Conservation (phyloP, 2,113 vertebrate genomes). For the Tympanuchus pallidicinctus region DNA sequence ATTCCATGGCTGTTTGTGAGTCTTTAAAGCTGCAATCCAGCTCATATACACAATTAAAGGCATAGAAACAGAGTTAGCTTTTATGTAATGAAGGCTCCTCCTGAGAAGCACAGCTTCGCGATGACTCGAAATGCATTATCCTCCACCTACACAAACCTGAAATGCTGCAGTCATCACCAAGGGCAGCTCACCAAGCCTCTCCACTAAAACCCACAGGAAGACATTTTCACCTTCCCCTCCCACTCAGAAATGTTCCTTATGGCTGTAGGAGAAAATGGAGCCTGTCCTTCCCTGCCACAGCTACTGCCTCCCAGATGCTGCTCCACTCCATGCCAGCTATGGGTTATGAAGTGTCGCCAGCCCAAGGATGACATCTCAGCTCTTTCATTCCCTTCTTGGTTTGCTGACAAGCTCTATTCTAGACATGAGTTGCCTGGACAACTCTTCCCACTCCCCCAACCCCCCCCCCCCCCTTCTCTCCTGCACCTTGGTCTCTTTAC, state of each 20-base stretch:
- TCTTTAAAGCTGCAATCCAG: slow-evolving; percentile 7
- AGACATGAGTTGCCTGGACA: background rate
- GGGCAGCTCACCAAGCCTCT: background rate
- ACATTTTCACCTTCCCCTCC: background rate
- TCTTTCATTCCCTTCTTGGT: background rate
- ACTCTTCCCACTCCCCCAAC: background rate
- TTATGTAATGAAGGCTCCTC: slow-evolving; percentile 7
- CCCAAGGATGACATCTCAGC: background rate
- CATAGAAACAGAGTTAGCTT: slow-evolving; percentile 12
- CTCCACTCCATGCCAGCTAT: background rate
- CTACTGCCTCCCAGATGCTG: background rate
- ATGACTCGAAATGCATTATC: background rate
- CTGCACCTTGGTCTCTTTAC: background rate
- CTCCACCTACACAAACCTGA: background rate
- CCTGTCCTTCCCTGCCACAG: background rate
- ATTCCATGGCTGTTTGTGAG: background rate
- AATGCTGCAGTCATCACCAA: background rate
- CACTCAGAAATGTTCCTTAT: background rate
- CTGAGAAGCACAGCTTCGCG: background rate
- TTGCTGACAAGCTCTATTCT: background rate
- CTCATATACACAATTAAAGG: slow-evolving; percentile 2
- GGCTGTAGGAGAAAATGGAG: background rate
- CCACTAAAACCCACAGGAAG: background rate
- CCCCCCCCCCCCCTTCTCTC: too few relatives aligned
- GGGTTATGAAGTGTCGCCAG: background rate